phyloP scores from a whole-genome alignment of 2,797 vertebrate species.

The Falco rusticolus region DNA sequence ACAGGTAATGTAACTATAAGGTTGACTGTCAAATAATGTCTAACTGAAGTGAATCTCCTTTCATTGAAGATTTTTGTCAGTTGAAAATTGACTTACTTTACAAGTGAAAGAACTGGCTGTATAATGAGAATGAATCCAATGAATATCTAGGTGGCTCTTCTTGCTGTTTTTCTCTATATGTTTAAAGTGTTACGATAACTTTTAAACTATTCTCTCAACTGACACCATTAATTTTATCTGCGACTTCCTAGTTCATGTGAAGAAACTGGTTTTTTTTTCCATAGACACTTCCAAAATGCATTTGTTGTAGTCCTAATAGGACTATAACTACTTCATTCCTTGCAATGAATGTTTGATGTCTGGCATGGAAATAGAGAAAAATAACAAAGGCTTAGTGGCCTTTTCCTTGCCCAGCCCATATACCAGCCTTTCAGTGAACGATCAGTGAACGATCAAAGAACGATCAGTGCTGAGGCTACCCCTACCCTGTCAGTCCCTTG shows the following conservation, averaged over 20 bases:
- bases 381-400: not conserved
- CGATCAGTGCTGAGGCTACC: not conserved
- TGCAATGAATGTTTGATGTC: not conserved
- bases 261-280: not conserved
- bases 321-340: not conserved
- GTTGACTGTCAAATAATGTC: not conserved
- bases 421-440: not conserved
- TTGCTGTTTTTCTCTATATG: not conserved
- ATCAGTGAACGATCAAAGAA: no score
- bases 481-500: rapidly evolving
- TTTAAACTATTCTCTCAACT: not conserved
- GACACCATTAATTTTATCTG: not conserved
- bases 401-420: not conserved
- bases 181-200: not conserved
- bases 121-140: not conserved
- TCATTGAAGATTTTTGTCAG: not conserved
- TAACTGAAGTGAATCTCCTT: not conserved
- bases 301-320: not conserved
- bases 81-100: not conserved
- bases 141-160: not conserved
- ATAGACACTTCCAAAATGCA: not conserved
- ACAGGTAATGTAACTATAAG: conserved; percentile 76
- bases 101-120: not conserved
- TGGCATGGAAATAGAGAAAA: not conserved
- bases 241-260: not conserved